Percentiles rank a stretch among this genome's conserved stretches.
phyloP scores from a whole-genome alignment of 2,888 invertebrate genomes.

The Sphinx pinastri region DNA sequence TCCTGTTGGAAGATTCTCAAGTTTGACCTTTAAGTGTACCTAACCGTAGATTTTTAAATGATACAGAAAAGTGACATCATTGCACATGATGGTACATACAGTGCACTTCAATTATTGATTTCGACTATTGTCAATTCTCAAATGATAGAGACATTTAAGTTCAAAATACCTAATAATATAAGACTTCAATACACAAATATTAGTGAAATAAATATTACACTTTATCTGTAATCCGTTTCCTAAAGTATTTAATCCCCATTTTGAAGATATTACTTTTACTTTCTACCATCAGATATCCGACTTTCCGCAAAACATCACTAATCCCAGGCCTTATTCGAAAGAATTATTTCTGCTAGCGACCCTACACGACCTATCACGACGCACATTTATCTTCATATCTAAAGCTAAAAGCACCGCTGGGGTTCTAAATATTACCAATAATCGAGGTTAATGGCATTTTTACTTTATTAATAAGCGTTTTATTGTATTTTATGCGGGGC shows the following conservation, averaged over 20 bases:
- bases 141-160: too few species aligned
- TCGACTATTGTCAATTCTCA: neutral
- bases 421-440: slow-evolving; percentile 6
- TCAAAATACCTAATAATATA: too few species aligned
- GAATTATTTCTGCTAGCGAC: slow-evolving; percentile 1
- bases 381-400: slow-evolving; percentile 10
- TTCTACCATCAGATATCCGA: neutral
- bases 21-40: too few species aligned
- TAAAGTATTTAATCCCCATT: too few species aligned
- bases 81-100: too few species aligned
- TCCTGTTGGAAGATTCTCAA: neutral
- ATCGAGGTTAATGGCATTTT: neutral
- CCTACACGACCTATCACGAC: slow-evolving; percentile 6
- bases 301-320: neutral
- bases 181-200: neutral
- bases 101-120: neutral
- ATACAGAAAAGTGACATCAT: too few species aligned
- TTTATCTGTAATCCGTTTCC: too few species aligned
- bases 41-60: too few species aligned
- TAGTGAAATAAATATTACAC: too few species aligned
- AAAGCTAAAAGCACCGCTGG: slow-evolving; percentile 1
- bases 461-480: neutral
- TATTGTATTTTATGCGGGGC: neutral
- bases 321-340: neutral
- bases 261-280: too few species aligned